Evolutionary conservation across 2,797 vertebrate genomes (phyloP).

Genomic region (Scomberomorus guttatus): DNA sequence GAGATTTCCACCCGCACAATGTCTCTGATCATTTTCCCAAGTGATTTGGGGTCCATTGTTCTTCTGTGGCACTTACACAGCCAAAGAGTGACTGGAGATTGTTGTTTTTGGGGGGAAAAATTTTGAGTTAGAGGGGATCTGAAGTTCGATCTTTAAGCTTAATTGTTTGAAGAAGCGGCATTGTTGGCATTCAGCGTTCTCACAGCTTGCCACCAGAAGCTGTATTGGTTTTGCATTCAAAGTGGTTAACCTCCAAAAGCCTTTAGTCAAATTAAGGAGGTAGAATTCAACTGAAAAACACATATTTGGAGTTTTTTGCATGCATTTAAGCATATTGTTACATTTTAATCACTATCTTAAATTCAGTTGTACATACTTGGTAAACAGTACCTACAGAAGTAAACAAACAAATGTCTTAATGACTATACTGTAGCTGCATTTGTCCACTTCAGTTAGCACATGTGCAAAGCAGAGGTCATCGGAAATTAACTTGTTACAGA

Average conservation of each 20-base stretch:
- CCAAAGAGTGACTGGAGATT: no score
- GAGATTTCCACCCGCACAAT: no score
- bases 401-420: background rate
- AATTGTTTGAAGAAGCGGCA: no score
- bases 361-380: background rate
- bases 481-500: conserved; percentile 46
- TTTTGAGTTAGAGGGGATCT: no score
- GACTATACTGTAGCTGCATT: background rate
- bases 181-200: no score
- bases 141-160: no score
- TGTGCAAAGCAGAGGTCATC: conserved; percentile 16
- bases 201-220: no score
- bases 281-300: background rate
- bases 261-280: background rate
- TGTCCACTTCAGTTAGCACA: conserved; percentile 16
- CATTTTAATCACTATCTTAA: background rate
- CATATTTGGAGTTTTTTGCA: background rate
- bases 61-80: no score
- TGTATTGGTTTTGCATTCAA: no score
- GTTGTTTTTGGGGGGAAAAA: no score
- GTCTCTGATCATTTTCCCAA: no score
- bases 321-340: background rate
- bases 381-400: background rate
- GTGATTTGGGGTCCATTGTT: no score
- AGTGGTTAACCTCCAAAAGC: background rate